phyloP scores from a whole-genome alignment of 2,797 vertebrate species.

The Bradypodion ventrale region DNA sequence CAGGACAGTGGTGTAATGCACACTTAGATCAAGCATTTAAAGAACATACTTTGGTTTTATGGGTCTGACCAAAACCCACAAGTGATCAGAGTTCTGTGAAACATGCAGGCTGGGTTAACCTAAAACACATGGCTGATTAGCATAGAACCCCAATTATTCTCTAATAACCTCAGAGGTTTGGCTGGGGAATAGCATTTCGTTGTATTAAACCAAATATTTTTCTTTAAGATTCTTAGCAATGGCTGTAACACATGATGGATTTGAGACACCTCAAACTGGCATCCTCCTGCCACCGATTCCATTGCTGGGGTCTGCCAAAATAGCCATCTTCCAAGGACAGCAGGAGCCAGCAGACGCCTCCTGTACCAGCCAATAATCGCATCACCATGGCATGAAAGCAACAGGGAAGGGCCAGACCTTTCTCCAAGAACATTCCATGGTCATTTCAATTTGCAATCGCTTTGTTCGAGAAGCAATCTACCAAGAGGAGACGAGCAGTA shows the following conservation, averaged over 20 bases:
- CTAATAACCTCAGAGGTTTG: slow-evolving; percentile 40
- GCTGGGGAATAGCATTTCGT: slow-evolving; percentile 26
- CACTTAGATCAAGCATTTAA: slow-evolving; percentile 22
- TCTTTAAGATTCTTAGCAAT: slow-evolving; percentile 23
- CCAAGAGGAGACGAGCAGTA: background rate
- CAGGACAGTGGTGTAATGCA: background rate
- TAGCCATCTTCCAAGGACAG: background rate
- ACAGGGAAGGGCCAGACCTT: background rate
- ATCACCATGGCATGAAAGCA: background rate
- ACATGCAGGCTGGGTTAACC: background rate
- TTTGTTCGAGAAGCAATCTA: slow-evolving; percentile 15
- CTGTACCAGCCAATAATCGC: slow-evolving; percentile 25
- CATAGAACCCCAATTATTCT: slow-evolving; percentile 19
- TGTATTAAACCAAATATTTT: slow-evolving; percentile 26
- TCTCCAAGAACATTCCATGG: slow-evolving; percentile 7
- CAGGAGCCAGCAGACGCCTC: background rate
- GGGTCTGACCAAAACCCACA: background rate
- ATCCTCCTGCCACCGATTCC: background rate
- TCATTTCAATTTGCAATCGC: slow-evolving; percentile 24
- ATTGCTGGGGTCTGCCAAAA: slow-evolving; percentile 10
- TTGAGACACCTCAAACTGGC: background rate
- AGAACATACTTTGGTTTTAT: slow-evolving; percentile 10
- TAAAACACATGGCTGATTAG: slow-evolving; percentile 20
- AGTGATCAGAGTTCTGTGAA: slow-evolving; percentile 29
- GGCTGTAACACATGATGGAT: slow-evolving; percentile 8